Base-by-base conservation (phyloP, 2,888 invertebrate species). In the Acleris literana region DNA sequence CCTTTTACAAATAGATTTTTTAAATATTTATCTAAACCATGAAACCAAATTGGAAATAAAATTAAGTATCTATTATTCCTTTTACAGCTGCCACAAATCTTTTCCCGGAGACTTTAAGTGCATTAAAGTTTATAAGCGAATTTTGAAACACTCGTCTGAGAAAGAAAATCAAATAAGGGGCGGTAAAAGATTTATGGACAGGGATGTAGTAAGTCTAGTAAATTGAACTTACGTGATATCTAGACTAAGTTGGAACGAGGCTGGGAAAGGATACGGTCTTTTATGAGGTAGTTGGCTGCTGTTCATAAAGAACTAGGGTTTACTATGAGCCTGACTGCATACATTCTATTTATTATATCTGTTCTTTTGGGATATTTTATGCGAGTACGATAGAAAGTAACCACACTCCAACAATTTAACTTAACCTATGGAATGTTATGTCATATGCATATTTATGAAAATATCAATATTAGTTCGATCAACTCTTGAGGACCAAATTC, bases 121-220 rank as follows among this genome's bases (percentile, higher is more conserved):
- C 46, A 57, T 46, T 57, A 46, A 17, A 46, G 57, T 46, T 44
- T 57, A 44, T 56, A 57, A 57, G 46, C n/a, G 57, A 57, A 17
- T 56, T 56, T 56, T 57, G n/a, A 46, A 43, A 57, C 57, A 57
- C 46, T 57, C 46, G 25, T 11, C 46, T 5, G 56, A 16, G 17
- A 57, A 56, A 43, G 57, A 46, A 57, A 57, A 57, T 57, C 57
- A 57, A 57, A 57, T 57, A 57, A 25, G 44, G 25, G 46, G 57
- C 25, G 44, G 46, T 57, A 25, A 17, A 46, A 57, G 57, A 57
- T 57, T 57, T 57, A 57, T 57, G 44, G n/a, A 3, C 46, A 17
- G 57, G 43, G 46, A 57, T 46, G 25, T 5, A 25, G 57, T 57
- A 57, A 46, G 43, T 57, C 57, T 57, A 43, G 46, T 17, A 57